Conservation (phyloP, 2,888 invertebrate species). For the Heliconius sara region DNA sequence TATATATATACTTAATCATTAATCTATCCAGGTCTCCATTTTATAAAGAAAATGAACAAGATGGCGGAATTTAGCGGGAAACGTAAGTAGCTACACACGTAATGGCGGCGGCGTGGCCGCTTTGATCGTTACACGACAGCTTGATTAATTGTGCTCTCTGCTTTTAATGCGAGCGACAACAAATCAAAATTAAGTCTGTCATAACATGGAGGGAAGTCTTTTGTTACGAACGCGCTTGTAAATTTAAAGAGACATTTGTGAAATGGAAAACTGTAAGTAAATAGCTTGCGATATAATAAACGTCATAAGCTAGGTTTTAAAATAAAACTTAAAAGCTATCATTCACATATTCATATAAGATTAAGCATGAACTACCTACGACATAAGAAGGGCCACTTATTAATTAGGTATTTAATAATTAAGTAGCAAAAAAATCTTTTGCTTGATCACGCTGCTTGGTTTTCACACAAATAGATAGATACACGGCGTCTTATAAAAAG, state of each 20-base stretch:
- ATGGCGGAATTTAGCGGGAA: constrained; percentile 54
- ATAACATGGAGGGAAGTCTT: constrained; percentile 37
- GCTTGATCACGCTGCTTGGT: too few relatives aligned
- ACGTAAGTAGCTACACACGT: constrained; percentile 47
- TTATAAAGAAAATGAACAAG: constrained; percentile 53
- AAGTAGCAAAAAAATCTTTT: too few relatives aligned
- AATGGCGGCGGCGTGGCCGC: constrained; percentile 66
- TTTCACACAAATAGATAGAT: too few relatives aligned
- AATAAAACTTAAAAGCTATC: not conserved
- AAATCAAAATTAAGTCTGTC: constrained; percentile 48
- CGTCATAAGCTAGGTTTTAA: not conserved
- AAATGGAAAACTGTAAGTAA: constrained; percentile 7
- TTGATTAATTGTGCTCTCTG: constrained; percentile 49
- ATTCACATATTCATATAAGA: not conserved
- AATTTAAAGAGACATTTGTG: constrained; percentile 25
- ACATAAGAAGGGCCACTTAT: too few relatives aligned
- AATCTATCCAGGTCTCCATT: constrained; percentile 63
- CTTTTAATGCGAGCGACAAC: constrained; percentile 43
- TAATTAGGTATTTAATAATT: too few relatives aligned
- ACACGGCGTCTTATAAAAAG: not conserved
- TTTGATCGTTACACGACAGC: constrained; percentile 55
- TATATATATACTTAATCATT: too few relatives aligned
- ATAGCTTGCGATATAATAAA: not conserved
- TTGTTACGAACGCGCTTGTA: constrained; percentile 26
- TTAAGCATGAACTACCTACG: too few relatives aligned